Base-by-base conservation (phyloP, 2,113 vertebrate genomes). In the Galbula dea region DNA sequence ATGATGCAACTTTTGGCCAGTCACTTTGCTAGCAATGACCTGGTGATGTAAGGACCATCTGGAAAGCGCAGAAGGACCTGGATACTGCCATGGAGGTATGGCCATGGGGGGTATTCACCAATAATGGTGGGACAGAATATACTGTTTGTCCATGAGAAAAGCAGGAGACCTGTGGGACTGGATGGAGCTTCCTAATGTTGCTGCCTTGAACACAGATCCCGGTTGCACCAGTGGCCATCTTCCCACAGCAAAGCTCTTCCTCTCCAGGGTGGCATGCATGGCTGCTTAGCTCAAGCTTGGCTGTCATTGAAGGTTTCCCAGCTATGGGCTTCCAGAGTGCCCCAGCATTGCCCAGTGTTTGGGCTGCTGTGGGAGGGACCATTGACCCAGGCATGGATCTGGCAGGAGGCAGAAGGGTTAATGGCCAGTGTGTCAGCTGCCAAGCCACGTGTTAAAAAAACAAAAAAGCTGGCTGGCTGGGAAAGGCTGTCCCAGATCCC, bases 341-440 rank as follows among this genome's bases (percentile, higher is more conserved):
- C 15, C 30, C 71, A 15, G 39, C 54, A 24, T 61, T 6, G 1
- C 22, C 30, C 1, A 0, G 46, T n/a, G 48, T 32, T 81, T 32
- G 29, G 15, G n/a, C 37, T 78, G 20, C 77, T 75, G 52, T 12
- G 7, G 14, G 4, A n/a, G 24, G 22, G 24, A 67, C 32, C 37
- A 57, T 29, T 0, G 2, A 11, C 43, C n/a, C 1, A 1, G 54
- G 37, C 36, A 34, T 0, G 2, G 16, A 32, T 75, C 81, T 61
- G 48, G 27, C 11, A 15, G 43, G 81, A 90, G 55, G 57, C 7
- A 12, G 71, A 89, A 77, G 94, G 92, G 91, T 93, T 96, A 96
- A 95, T 83, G 62, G 13, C 43, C 11, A 1, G 45, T 36, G 71
- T 68, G 61, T 77, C 15, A 12, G 83, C 69, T 81, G 78, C 85